Evolutionary conservation across 2,113 vertebrate genomes (phyloP), one percentile per base, ranked within the genome.

Genomic region (Halichoeres trimaculatus): DNA sequence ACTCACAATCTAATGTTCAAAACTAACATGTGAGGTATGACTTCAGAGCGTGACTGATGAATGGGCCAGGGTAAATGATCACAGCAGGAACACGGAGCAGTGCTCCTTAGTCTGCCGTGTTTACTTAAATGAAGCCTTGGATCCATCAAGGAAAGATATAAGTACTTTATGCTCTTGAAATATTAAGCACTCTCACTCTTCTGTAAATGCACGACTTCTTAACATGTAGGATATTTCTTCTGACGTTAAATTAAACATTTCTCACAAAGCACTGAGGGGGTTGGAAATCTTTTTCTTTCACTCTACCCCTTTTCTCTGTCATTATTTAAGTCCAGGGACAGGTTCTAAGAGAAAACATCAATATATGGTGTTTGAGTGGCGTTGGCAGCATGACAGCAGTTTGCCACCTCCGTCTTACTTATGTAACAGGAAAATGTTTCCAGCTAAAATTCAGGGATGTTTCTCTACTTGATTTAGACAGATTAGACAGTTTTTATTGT

Each of bases 201-300:
- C 62, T 53, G 52, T 80, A 78, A 81, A 83, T 56, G 74, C 64
- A 52, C 13, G 2, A 61, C 77, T 79, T 76, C 36, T 64, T 73
- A 78, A 66, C 63, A 84, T 77, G 78, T 66, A 53, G 38, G 66
- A 82, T 74, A 89, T 79, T 78, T 77, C 65, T 38, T 53, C 30
- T 60, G 81, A 80, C 79, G 71, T 85, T 83, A 85, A 86, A 85
- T 85, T 81, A 86, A 87, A 84, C 80, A 89, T 85, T 85, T 67
- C 57, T 80, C 72, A 66, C 71, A 67, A 66, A 71, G 66, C 68
- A 57, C 52, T 65, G 43, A 35, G 23, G 7, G 24, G 23, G 69
- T 57, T 59, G 60, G 17, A 81, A 75, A 80, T 20, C 54, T 61
- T 26, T 48, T 12, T 68, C 54, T 52, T 20, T 51, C 52, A 57